Evolutionary conservation across 2,113 vertebrate genomes (phyloP).

Genomic region (Cololabis saira): DNA sequence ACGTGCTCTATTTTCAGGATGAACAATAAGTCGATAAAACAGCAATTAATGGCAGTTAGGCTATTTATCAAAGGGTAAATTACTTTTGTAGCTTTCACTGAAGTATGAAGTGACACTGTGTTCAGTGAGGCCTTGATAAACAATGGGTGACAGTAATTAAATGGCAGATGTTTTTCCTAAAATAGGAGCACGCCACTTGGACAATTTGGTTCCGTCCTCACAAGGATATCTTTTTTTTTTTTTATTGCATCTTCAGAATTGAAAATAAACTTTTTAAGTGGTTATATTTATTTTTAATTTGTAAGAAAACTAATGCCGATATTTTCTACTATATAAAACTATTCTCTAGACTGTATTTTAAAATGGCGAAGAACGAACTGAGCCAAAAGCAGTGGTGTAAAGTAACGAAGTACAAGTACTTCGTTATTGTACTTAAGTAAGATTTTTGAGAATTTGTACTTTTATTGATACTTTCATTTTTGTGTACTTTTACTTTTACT

Average conservation of each 20-base stretch:
- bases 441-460: no score
- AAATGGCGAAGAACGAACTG: no score
- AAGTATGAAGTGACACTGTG: conserved; percentile 17
- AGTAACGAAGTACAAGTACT: no score
- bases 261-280: no score
- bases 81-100: conserved; percentile 11
- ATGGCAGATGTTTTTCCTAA: conserved; percentile 42
- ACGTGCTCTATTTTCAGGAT: conserved; percentile 27
- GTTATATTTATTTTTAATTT: no score
- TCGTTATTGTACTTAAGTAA: no score
- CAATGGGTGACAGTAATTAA: conserved; percentile 44
- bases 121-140: conserved; percentile 19
- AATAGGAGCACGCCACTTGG: background rate
- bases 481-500: no score
- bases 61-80: conserved; percentile 32
- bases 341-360: background rate
- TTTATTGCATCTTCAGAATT: background rate
- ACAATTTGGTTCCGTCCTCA: conserved; percentile 9
- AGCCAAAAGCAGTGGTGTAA: no score
- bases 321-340: background rate
- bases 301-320: no score
- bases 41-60: conserved; percentile 40
- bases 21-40: conserved; percentile 30
- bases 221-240: background rate
- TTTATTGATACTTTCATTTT: no score